A percentile compares a stretch with the other conserved stretches of the same genome.
These are phyloP conservation scores for Palythoa grandis DNA, from an alignment of 92 coral and sea anemone species.

Conservation along the genomic window DNA sequence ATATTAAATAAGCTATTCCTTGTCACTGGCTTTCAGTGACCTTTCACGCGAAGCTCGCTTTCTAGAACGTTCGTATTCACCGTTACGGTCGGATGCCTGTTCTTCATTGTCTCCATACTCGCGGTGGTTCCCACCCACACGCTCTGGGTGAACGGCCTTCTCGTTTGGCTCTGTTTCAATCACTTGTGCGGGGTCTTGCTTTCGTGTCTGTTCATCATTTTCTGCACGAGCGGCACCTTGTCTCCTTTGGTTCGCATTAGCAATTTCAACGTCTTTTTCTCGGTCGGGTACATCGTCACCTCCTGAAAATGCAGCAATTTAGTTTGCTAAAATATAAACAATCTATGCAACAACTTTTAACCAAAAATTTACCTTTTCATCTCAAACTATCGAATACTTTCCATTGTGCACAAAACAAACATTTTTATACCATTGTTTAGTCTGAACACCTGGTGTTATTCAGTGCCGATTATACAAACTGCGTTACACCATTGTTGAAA, in stretches of 20 bases:
- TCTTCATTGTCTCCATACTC: neutral
- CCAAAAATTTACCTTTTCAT: neutral
- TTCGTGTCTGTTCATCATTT: neutral
- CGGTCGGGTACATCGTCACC: conserved; percentile 25
- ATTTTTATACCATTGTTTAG: no score
- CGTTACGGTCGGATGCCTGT: neutral
- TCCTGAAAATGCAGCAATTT: neutral
- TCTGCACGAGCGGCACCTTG: neutral
- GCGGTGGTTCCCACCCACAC: neutral
- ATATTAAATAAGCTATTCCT: neutral
- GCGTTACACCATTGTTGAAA: no score
- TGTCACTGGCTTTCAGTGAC: neutral
- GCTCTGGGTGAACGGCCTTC: neutral
- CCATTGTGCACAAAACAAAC: neutral
- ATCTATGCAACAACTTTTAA: neutral
- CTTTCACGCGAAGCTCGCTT: conserved; percentile 7
- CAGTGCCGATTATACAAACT: no score
- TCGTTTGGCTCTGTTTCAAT: neutral
- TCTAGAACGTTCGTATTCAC: neutral
- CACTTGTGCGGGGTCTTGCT: conserved; percentile 4
- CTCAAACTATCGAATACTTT: no score
- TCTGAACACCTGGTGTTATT: neutral
- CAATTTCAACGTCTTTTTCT: conserved; percentile 1
- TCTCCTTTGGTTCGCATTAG: neutral
- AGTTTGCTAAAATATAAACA: neutral